Evolutionary conservation across 2,888 invertebrate genomes (phyloP).

Genomic region (Shargacucullia verbasci): DNA sequence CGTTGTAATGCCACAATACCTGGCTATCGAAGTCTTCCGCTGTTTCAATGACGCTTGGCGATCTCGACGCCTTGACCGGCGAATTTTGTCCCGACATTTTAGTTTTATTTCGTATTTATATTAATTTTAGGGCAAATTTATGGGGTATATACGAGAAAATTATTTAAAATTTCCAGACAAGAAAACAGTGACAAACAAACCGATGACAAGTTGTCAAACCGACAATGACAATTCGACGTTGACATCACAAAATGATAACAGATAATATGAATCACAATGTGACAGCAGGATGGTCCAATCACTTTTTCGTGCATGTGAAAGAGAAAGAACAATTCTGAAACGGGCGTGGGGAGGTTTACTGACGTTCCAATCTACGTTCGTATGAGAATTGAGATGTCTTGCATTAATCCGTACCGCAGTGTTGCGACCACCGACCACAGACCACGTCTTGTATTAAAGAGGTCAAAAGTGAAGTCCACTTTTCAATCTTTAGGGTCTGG

Average conservation of each 20-base stretch:
- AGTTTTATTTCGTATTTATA: slow-evolving; percentile 21
- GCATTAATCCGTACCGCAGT: too few species aligned
- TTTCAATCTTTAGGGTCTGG: too few species aligned
- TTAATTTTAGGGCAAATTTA: slow-evolving; percentile 7
- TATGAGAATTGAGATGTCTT: too few species aligned
- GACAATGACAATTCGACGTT: slow-evolving; percentile 26
- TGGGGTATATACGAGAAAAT: slow-evolving; percentile 14
- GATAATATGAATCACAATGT: slow-evolving; percentile 18
- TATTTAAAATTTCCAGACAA: slow-evolving; percentile 40
- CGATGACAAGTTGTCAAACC: slow-evolving; percentile 16
- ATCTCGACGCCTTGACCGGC: slow-evolving; percentile 72
- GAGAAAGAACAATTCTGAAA: slow-evolving; percentile 15
- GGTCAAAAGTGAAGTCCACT: too few species aligned
- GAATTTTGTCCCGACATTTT: slow-evolving; percentile 77
- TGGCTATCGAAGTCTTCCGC: slow-evolving; percentile 79
- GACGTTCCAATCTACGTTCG: too few species aligned
- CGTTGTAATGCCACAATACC: slow-evolving; percentile 70
- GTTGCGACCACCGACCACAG: too few species aligned
- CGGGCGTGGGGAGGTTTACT: too few species aligned
- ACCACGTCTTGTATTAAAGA: too few species aligned
- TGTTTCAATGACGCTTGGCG: slow-evolving; percentile 74
- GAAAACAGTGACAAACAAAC: slow-evolving; percentile 43
- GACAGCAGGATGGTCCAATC: slow-evolving; percentile 33
- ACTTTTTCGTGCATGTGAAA: slow-evolving; percentile 1
- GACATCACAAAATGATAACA: slow-evolving; percentile 25